Evolutionary conservation across 2,888 invertebrate species (phyloP), one percentile per base, ranked within the genome.

Genomic region (Drosophila engyochracea): DNA sequence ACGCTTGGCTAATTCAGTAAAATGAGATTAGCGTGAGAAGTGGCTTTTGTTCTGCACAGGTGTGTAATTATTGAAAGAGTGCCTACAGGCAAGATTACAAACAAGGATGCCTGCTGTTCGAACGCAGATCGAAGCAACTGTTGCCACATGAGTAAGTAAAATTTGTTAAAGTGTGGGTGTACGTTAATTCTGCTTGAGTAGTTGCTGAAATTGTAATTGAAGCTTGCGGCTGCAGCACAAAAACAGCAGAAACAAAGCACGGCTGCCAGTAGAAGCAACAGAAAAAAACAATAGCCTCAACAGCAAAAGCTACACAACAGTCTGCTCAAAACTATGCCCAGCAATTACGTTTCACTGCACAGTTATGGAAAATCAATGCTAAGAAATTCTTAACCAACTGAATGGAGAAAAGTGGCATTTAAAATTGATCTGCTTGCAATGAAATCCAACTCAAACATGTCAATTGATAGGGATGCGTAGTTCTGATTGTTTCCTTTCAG

Each of bases 201-300:
- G 82, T 83, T 82, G 78, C 82, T 69, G 52, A 77, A 83, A 81
- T 75, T 82, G 81, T 70, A 67, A 57, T 64, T 70, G 59, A 82
- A 35, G 57, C 63, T 49, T 64, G 61, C 65, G 64, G 68, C 39
- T 33, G 49, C 12, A 16, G 49, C 51, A 77, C 59, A 77, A 63
- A 69, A 60, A 52, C n/a, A 51, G 25, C 44, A 58, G 12, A 70
- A 39, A 65, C 62, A 77, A 54, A 61, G 47, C 12, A 30, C 39
- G 5, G n/a, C 47, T 41, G 52, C 39, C 49, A 61, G 61, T 51
- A 22, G 16, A 28, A 28, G 52, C 57, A 47, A 22, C 55, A 25
- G 35, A 25, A 22, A 47, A 47, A 47, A 44, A 22, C 6, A 44
- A 44, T 44, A 22, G 44, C 12, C 12, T 44, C 22, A 44, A 44